Evolutionary conservation across 2,888 invertebrate species (phyloP).

Genomic region (Euplagia quadripunctaria): DNA sequence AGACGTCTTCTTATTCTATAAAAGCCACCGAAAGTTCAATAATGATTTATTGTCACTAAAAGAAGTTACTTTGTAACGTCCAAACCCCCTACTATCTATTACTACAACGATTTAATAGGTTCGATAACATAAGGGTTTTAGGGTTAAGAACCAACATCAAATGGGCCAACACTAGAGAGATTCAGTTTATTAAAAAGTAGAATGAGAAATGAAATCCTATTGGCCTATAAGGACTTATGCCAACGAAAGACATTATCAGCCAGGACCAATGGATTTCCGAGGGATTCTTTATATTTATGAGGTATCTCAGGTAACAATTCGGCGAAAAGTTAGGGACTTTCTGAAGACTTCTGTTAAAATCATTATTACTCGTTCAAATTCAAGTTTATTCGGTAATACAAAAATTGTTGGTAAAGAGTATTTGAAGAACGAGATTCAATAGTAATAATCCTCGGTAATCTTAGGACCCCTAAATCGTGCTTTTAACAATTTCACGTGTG

Average conservation of each 20-base stretch:
- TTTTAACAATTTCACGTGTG: conserved; percentile 58
- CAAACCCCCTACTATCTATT: neutral
- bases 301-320: conserved; percentile 32
- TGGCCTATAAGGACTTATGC: conserved; percentile 61
- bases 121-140: conserved; percentile 45
- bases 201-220: conserved; percentile 64
- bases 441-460: conserved; percentile 49
- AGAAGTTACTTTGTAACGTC: neutral
- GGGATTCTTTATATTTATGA: conserved; percentile 55
- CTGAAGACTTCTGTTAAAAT: conserved; percentile 26
- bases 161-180: conserved; percentile 37
- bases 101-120: conserved; percentile 35
- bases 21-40: neutral
- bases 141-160: conserved; percentile 47
- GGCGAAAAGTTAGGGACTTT: conserved; percentile 5
- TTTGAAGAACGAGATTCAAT: conserved; percentile 44
- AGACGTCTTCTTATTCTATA: neutral
- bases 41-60: conserved; percentile 27
- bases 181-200: conserved; percentile 62
- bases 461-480: conserved; percentile 53
- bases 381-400: conserved; percentile 24
- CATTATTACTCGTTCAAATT: conserved; percentile 40
- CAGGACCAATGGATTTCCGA: conserved; percentile 56
- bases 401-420: conserved; percentile 27
- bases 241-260: conserved; percentile 69